phyloP scores from a whole-genome alignment of 2,888 invertebrate species.

The Meloe dianella region DNA sequence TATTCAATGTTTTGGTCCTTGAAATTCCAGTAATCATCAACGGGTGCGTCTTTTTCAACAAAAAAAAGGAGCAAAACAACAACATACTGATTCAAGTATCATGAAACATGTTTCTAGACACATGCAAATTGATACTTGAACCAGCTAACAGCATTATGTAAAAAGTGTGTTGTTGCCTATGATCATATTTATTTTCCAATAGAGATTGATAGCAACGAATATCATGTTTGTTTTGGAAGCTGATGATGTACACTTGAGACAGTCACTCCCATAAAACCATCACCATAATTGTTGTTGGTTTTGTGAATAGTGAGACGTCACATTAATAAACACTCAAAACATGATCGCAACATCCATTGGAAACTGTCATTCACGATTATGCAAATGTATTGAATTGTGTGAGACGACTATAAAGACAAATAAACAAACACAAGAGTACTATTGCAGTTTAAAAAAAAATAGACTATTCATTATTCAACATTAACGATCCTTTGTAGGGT shows the following conservation, averaged over 20 bases:
- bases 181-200: constrained; percentile 27
- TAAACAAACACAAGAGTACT: neutral
- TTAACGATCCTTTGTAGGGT: constrained; percentile 26
- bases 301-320: constrained; percentile 37
- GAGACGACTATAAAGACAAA: constrained; percentile 38
- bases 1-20: neutral
- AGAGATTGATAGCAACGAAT: constrained; percentile 28
- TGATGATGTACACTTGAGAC: constrained; percentile 37
- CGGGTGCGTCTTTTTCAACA: constrained; percentile 1
- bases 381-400: constrained; percentile 41
- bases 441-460: constrained; percentile 31
- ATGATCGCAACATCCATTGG: constrained; percentile 44
- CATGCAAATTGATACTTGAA: constrained; percentile 26
- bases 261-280: constrained; percentile 42
- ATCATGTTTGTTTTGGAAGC: constrained; percentile 41
- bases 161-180: constrained; percentile 11
- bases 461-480: constrained; percentile 35
- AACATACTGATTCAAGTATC: no score
- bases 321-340: constrained; percentile 48
- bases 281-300: constrained; percentile 31
- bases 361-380: constrained; percentile 53
- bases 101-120: constrained; percentile 21
- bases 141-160: neutral
- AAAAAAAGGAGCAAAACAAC: no score
- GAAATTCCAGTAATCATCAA: neutral